Evolutionary conservation across 2,888 invertebrate species (phyloP), one percentile per base, ranked within the genome.

Genomic region (Thelaira solivaga): DNA sequence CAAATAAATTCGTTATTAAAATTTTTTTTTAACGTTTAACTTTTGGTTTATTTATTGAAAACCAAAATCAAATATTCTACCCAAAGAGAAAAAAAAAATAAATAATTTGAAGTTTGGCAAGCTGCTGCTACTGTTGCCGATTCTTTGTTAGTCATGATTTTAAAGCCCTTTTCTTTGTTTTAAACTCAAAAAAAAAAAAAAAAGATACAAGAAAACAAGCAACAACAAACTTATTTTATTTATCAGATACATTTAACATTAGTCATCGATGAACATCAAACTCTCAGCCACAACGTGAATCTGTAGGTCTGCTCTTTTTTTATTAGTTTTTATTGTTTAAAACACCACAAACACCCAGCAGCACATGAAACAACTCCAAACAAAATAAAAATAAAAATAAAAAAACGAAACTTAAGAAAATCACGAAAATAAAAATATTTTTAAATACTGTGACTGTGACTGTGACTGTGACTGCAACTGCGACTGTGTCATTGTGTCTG

Each of bases 401-500:
- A 61, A 47, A 62, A 47, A 47, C 18, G 10, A n/a, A n/a, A n/a
- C n/a, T n/a, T n/a, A n/a, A n/a, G 36, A 39, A 57, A 69, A 69
- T 59, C 59, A 69, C 69, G 69, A 61, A 45, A 68, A 62, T 22
- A 51, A 11, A 65, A 75, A 75, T 47, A 47, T 64, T 69, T 69
- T 43, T 13, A n/a, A 45, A n/a, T n/a, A n/a, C n/a, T n/a, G n/a
- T n/a, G n/a, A n/a, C n/a, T n/a, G n/a, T n/a, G n/a, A n/a, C n/a
- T n/a, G n/a, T n/a, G n/a, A n/a, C n/a, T n/a, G n/a, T n/a, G n/a
- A n/a, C n/a, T n/a, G n/a, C n/a, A n/a, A n/a, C n/a, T n/a, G n/a
- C n/a, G 55, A 75, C 68, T 64, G 55, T 62, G 75, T 69, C 76
- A 76, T 71, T 59, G 57, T 65, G 71, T 61, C 61, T 71, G 71